phyloP scores from a whole-genome alignment of 2,113 vertebrate genomes.

The Gracilinanus agilis region DNA sequence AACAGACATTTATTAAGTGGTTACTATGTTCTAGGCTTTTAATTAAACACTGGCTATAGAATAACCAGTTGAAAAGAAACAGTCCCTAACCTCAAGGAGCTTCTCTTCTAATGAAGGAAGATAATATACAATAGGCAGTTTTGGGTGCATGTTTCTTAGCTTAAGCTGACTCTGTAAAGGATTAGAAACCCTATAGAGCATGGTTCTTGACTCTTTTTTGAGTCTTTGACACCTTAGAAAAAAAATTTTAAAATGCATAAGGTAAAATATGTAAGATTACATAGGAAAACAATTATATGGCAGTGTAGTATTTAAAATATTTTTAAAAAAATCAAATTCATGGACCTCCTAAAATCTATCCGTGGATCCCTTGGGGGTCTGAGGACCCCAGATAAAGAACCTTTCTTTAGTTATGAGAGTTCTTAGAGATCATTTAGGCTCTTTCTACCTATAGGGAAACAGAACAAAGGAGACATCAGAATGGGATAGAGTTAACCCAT shows the following conservation, averaged over 20 bases:
- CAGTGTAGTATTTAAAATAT: neutral
- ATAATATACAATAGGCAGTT: neutral
- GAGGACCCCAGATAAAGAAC: too few species aligned
- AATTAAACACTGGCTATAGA: neutral
- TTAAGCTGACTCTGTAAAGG: neutral
- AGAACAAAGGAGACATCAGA: neutral
- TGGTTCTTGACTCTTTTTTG: neutral
- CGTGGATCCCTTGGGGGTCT: neutral
- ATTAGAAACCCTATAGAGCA: neutral
- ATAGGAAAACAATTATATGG: neutral
- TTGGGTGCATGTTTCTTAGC: neutral
- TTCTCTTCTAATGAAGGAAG: neutral
- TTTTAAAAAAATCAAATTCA: neutral
- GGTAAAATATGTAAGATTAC: neutral
- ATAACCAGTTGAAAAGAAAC: neutral
- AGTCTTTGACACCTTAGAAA: neutral
- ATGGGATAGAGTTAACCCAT: neutral
- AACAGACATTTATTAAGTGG: neutral
- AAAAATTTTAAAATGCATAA: neutral
- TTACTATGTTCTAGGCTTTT: neutral
- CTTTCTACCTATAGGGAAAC: neutral
- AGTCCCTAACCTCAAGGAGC: neutral
- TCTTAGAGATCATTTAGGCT: neutral
- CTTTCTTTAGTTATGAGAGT: neutral
- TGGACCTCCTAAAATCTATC: neutral